These are phyloP conservation scores for Triplophysa tibetana DNA, from an alignment of 2,113 vertebrate genomes.

Conservation along the genomic window DNA sequence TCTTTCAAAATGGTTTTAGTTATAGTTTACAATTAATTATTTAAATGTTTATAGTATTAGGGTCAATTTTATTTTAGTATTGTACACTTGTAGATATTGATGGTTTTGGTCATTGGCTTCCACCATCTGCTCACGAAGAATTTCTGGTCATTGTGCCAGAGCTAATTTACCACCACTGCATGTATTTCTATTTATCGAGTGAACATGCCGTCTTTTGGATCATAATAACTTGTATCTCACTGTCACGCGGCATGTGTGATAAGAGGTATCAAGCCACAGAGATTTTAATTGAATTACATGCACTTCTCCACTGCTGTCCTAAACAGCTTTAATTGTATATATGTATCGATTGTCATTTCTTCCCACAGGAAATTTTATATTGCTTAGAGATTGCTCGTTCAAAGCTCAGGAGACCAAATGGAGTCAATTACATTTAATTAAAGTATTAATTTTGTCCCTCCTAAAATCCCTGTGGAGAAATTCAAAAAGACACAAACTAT, in stretches of 20 bases:
- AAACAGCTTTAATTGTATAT: neutral
- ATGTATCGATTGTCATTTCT: neutral
- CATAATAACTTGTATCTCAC: conserved; percentile 16
- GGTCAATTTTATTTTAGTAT: neutral
- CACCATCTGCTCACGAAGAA: conserved; percentile 26
- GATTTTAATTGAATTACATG: conserved; percentile 15
- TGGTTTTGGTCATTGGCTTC: neutral
- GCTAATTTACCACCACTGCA: conserved; percentile 35
- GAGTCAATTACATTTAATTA: neutral
- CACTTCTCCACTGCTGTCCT: neutral
- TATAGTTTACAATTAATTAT: neutral
- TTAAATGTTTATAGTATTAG: no score
- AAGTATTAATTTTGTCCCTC: neutral
- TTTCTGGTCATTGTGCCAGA: conserved; percentile 1
- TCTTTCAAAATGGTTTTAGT: neutral
- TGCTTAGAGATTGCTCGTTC: neutral
- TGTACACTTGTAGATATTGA: conserved; percentile 28
- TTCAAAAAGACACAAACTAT: no score
- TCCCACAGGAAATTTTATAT: neutral
- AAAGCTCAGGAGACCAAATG: neutral
- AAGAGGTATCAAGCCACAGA: conserved; percentile 13
- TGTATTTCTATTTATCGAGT: conserved; percentile 32
- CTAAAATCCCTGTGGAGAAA: no score
- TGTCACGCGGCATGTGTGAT: conserved; percentile 18
- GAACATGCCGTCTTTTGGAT: conserved; percentile 26